Evolutionary conservation across 2,797 vertebrate species (phyloP), one percentile per base, ranked within the genome.

Genomic region (Chaetophractus vellerosus): DNA sequence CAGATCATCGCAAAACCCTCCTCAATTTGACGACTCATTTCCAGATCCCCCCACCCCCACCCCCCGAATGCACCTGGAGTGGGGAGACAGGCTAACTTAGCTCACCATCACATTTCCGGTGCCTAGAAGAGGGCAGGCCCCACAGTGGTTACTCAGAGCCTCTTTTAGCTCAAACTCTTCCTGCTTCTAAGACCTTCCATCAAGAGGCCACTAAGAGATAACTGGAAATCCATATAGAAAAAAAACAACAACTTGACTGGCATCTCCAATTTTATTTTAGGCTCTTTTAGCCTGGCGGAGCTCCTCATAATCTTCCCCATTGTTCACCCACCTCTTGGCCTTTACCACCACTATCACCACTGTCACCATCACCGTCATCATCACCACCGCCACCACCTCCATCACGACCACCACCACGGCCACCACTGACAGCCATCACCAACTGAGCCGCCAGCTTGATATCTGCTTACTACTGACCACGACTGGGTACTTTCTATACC

Each of bases 371-470:
- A 63, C 31, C 31, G n/a, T 18, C 14, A 0, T 11, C 61, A 28
- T 10, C n/a, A n/a, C 5, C 41, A 75, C 31, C 59, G 2, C 3
- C 45, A 28, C 11, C 45, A 74, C 24, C 72, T 6, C 26, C n/a
- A n/a, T n/a, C n/a, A n/a, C n/a, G n/a, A n/a, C n/a, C n/a, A n/a
- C 5, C 38, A 75, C 31, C 59, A 3, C 2, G 41, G 28, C 10
- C 45, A 74, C 24, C 64, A 59, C 0, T 23, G 45, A 57, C 31
- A 57, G 36, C 24, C 23, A 4, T 12, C 64, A 31, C 6, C 66
- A 48, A 0, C 0, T n/a, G 36, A 45, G n/a, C 11, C 7, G 5
- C 28, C 6, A 1, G 2, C 16, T 59, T 21, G 18, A 26, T 33
- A 38, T n/a, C 18, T 33, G 18, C 57, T 18, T 11, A 18, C 38